Evolutionary conservation across 2,888 invertebrate species (phyloP).

Genomic region (Laspeyria flexula): DNA sequence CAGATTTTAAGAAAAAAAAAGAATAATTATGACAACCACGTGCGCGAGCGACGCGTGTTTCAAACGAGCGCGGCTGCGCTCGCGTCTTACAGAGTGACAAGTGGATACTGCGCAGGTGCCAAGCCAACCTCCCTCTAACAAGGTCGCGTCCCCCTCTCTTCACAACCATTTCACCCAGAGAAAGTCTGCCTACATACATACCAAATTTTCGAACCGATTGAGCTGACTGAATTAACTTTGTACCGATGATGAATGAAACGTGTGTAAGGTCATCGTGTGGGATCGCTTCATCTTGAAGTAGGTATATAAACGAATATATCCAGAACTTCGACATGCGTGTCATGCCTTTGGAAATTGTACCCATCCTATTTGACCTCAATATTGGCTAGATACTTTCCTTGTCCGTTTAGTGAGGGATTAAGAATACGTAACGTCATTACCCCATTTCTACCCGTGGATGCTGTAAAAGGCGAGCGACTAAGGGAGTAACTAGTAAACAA

Average conservation of each 20-base stretch:
- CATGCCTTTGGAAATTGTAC: too few relatives aligned
- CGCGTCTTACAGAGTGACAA: slow-evolving; percentile 78
- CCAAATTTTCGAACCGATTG: slow-evolving; percentile 84
- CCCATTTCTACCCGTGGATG: too few relatives aligned
- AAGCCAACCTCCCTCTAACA: slow-evolving; percentile 82
- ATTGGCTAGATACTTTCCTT: too few relatives aligned
- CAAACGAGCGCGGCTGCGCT: slow-evolving; percentile 73
- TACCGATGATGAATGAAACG: slow-evolving; percentile 66
- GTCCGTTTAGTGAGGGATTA: too few relatives aligned
- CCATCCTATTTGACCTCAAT: too few relatives aligned
- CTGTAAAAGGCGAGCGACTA: too few relatives aligned
- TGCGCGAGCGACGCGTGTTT: slow-evolving; percentile 61
- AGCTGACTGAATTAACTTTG: slow-evolving; percentile 63
- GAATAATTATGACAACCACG: slow-evolving; percentile 55
- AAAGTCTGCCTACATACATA: slow-evolving; percentile 86
- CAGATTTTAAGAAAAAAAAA: slow-evolving; percentile 35
- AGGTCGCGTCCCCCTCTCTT: slow-evolving; percentile 79
- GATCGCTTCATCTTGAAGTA: slow-evolving; percentile 37
- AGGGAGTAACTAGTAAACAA: too few relatives aligned
- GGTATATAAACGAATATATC: too few relatives aligned
- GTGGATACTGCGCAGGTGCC: slow-evolving; percentile 79
- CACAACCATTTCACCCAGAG: slow-evolving; percentile 80
- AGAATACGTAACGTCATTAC: too few relatives aligned
- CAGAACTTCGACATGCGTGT: slow-evolving; percentile 17
- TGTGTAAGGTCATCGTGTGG: slow-evolving; percentile 53